Conservation (phyloP, 1,140 invertebrate genomes). For the Lithobius niger region DNA sequence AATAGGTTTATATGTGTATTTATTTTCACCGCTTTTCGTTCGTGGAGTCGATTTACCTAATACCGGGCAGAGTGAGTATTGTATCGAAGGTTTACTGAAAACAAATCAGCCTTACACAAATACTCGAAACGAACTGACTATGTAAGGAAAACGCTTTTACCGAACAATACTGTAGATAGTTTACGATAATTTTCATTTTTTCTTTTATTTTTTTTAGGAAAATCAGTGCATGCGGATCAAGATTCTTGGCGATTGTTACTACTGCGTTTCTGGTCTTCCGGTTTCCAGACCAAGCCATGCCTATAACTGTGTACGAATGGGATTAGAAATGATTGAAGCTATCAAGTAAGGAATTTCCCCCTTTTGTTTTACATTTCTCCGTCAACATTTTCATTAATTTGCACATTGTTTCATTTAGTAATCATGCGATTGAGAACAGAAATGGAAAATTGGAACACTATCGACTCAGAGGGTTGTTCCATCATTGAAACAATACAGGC, state of each 20-base stretch:
- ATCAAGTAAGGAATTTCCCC: conserved; percentile 52
- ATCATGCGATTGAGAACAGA: background rate
- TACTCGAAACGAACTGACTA: too few relatives aligned
- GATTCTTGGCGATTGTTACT: conserved; percentile 91
- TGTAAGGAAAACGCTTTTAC: too few relatives aligned
- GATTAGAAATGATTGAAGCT: conserved; percentile 89
- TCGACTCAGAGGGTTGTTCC: too few relatives aligned
- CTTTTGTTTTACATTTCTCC: background rate
- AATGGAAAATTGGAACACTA: too few relatives aligned
- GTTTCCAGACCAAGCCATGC: conserved; percentile 85
- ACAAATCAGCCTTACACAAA: too few relatives aligned
- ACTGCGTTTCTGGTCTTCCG: conserved; percentile 86
- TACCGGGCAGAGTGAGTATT: too few relatives aligned
- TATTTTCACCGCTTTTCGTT: too few relatives aligned
- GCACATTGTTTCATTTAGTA: background rate
- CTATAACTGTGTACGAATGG: conserved; percentile 93
- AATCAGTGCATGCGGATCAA: conserved; percentile 92
- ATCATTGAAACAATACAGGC: too few relatives aligned
- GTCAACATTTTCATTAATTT: background rate
- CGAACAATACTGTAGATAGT: too few relatives aligned
- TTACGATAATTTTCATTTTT: conserved; percentile 2
- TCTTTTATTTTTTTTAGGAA: conserved; percentile 43
- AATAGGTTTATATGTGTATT: too few relatives aligned
- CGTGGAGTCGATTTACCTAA: too few relatives aligned
- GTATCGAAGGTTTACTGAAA: too few relatives aligned